Percentiles rank a stretch among this genome's conserved stretches.
phyloP scores from a whole-genome alignment of 2,113 vertebrate genomes.

The Symphodus melops region DNA sequence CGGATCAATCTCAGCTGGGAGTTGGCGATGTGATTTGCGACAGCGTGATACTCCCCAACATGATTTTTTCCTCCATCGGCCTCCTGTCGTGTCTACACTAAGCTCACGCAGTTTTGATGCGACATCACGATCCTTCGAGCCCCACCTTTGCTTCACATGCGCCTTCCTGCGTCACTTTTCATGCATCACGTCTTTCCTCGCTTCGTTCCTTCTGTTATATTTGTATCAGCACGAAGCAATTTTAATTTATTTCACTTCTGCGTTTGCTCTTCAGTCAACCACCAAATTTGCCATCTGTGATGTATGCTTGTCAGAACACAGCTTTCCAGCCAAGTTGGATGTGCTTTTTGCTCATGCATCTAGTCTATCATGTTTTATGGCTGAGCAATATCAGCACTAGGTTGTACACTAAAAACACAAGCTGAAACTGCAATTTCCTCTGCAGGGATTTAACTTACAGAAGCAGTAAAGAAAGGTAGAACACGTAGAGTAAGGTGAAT shows the following conservation, averaged over 20 bases:
- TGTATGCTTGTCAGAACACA: conserved; percentile 37
- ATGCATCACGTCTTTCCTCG: conserved; percentile 39
- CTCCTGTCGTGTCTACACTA: conserved; percentile 57
- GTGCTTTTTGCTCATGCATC: conserved; percentile 42
- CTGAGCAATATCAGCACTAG: conserved; percentile 2
- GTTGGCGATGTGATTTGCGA: conserved; percentile 68
- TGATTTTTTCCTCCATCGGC: conserved; percentile 46
- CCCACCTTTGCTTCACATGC: conserved; percentile 43
- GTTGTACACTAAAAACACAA: conserved; percentile 30
- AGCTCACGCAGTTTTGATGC: conserved; percentile 51
- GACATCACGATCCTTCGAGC: conserved; percentile 46
- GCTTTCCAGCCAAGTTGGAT: conserved; percentile 29
- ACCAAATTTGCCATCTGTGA: conserved; percentile 49
- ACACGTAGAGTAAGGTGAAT: conserved; percentile 16
- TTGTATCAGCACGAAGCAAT: conserved; percentile 9
- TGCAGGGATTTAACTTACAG: conserved; percentile 9
- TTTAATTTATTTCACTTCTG: conserved; percentile 25
- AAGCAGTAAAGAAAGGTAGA: conserved; percentile 9
- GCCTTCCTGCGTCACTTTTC: conserved; percentile 32
- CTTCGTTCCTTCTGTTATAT: conserved; percentile 25
- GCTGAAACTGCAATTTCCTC: conserved; percentile 29
- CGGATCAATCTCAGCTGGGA: conserved; percentile 68
- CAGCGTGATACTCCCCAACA: conserved; percentile 68
- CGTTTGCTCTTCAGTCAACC: conserved; percentile 24
- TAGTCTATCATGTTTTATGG: conserved; percentile 30